phyloP scores from a whole-genome alignment of 2,888 invertebrate genomes.

The Dynastes maya region DNA sequence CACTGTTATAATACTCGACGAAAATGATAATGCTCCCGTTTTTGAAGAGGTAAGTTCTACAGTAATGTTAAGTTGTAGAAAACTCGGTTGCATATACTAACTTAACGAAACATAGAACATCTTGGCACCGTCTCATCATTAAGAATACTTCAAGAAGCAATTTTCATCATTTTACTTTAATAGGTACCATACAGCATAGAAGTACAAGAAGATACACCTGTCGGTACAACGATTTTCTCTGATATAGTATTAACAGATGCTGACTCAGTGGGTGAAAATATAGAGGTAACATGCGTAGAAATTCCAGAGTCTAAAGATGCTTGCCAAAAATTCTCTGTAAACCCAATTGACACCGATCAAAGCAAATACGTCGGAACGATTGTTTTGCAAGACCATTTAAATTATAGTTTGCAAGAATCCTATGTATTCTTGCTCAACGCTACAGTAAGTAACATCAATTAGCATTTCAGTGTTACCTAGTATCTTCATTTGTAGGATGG shows the following conservation, averaged over 20 bases:
- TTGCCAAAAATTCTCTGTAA: constrained; percentile 81
- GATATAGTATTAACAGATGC: constrained; percentile 84
- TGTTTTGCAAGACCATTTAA: constrained; percentile 79
- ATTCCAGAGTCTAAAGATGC: constrained; percentile 79
- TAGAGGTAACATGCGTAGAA: constrained; percentile 81
- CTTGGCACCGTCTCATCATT: neutral
- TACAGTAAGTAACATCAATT: constrained; percentile 75
- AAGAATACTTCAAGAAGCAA: neutral
- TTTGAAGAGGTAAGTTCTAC: constrained; percentile 80
- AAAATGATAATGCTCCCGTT: constrained; percentile 89
- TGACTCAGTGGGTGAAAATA: constrained; percentile 85
- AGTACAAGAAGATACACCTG: constrained; percentile 83
- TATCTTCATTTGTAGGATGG: constrained; percentile 78
- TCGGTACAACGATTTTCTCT: constrained; percentile 82
- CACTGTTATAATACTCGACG: constrained; percentile 88
- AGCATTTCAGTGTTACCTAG: neutral
- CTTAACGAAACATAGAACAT: too few species aligned
- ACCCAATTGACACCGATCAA: constrained; percentile 77
- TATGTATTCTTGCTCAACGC: constrained; percentile 85
- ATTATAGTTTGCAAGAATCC: constrained; percentile 85
- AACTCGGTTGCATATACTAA: too few species aligned
- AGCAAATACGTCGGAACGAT: constrained; percentile 82
- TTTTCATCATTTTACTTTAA: neutral
- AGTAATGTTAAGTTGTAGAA: neutral
- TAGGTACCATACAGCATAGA: constrained; percentile 81